phyloP scores from a whole-genome alignment of 2,113 vertebrate species.

The Sylvietta virens region DNA sequence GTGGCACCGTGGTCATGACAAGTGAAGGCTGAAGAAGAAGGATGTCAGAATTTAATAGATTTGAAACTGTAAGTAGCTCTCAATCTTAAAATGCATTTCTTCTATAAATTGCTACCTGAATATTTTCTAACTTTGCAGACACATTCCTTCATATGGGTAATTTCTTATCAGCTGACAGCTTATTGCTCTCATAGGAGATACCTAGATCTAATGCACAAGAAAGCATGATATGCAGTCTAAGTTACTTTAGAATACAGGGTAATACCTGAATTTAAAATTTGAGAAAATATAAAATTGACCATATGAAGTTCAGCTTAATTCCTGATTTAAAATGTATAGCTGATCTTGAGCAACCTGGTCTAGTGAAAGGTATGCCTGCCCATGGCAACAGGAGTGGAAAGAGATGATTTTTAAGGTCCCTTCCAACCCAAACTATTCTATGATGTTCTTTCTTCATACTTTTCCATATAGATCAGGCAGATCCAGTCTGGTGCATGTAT shows the following conservation, averaged over 20 bases:
- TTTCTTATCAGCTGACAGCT: background rate
- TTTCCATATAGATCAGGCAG: background rate
- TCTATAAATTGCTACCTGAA: background rate
- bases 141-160: background rate
- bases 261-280: background rate
- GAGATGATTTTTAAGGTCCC: background rate
- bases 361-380: background rate
- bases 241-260: background rate
- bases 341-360: background rate
- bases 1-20: conserved; percentile 97
- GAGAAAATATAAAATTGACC: background rate
- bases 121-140: background rate
- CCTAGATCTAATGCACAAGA: background rate
- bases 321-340: background rate
- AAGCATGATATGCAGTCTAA: background rate
- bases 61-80: background rate
- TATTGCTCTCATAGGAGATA: background rate
- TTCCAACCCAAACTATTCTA: background rate
- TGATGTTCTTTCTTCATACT: background rate
- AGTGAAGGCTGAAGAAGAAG: conserved; percentile 80
- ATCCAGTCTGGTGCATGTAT: background rate
- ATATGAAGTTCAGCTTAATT: background rate
- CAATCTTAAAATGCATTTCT: background rate
- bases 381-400: background rate
- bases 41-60: background rate